phyloP scores from a whole-genome alignment of 1,140 invertebrate species.

The Bombus confusus region DNA sequence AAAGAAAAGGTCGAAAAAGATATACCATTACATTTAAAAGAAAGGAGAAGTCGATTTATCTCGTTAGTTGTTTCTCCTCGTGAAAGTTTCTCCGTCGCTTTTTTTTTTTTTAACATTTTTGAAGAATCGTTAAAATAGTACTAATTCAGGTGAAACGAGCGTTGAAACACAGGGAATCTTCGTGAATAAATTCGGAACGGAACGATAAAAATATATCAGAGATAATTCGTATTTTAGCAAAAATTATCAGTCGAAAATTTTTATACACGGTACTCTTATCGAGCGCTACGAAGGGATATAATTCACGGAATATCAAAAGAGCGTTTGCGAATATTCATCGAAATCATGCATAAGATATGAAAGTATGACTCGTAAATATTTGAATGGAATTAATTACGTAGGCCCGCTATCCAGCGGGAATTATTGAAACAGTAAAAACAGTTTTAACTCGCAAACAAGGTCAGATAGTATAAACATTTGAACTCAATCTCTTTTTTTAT shows the following conservation, averaged over 20 bases:
- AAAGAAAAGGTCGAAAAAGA: neutral
- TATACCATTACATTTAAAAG: neutral
- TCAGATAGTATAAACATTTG: conserved; percentile 13
- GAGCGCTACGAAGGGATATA: neutral
- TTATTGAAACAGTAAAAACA: conserved; percentile 29
- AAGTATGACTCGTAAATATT: conserved; percentile 22
- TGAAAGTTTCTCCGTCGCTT: neutral
- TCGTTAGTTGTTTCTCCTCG: neutral
- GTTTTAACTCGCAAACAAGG: neutral
- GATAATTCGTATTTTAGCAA: neutral
- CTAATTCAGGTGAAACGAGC: neutral
- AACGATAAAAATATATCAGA: neutral
- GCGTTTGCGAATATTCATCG: conserved; percentile 9
- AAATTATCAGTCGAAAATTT: neutral
- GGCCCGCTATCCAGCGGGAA: neutral
- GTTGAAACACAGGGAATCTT: neutral
- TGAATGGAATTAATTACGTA: conserved; percentile 29
- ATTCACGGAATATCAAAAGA: conserved; percentile 6
- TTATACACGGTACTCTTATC: neutral
- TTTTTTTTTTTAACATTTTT: neutral
- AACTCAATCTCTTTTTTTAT: neutral
- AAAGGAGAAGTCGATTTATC: neutral
- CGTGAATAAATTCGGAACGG: neutral
- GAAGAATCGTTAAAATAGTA: no score
- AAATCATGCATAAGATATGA: conserved; percentile 4